A percentile compares a stretch with the other conserved stretches of the same genome.
phyloP scores from a whole-genome alignment of 2,888 invertebrate genomes.

The Euplexia lucipara region DNA sequence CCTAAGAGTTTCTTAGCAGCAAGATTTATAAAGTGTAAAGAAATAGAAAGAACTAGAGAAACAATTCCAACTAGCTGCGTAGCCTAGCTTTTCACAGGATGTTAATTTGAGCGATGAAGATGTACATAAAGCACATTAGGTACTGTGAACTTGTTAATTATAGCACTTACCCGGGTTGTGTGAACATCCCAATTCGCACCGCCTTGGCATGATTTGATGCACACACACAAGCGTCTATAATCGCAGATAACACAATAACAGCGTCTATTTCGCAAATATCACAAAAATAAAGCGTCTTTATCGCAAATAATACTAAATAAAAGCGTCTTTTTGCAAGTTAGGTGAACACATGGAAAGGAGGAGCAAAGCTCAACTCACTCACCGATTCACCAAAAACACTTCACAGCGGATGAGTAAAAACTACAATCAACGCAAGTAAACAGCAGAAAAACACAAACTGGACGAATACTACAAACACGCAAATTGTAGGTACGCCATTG shows the following conservation, averaged over 20 bases:
- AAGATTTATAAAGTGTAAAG: no score
- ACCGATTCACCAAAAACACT: not conserved
- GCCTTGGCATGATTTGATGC: no score
- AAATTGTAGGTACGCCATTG: conserved; percentile 1
- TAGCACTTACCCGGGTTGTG: no score
- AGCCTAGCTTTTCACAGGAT: no score
- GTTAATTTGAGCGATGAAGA: no score
- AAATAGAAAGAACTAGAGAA: no score
- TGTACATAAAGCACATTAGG: no score
- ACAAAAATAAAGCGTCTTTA: conserved; percentile 5
- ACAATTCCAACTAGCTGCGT: no score
- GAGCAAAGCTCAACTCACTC: conserved; percentile 2
- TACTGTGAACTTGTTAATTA: no score
- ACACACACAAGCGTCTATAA: conserved; percentile 3
- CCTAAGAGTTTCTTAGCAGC: no score
- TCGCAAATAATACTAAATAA: conserved; percentile 1
- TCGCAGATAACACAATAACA: conserved; percentile 5
- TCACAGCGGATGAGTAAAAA: not conserved
- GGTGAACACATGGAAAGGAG: not conserved
- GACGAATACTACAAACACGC: not conserved
- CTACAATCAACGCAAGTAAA: not conserved
- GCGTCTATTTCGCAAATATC: not conserved
- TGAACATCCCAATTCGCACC: no score
- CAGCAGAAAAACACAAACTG: not conserved
- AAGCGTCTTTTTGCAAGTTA: not conserved